A percentile compares a stretch with the other conserved stretches of the same genome.
phyloP scores from a whole-genome alignment of 2,113 vertebrate species.

The Campylorhamphus procurvoides region DNA sequence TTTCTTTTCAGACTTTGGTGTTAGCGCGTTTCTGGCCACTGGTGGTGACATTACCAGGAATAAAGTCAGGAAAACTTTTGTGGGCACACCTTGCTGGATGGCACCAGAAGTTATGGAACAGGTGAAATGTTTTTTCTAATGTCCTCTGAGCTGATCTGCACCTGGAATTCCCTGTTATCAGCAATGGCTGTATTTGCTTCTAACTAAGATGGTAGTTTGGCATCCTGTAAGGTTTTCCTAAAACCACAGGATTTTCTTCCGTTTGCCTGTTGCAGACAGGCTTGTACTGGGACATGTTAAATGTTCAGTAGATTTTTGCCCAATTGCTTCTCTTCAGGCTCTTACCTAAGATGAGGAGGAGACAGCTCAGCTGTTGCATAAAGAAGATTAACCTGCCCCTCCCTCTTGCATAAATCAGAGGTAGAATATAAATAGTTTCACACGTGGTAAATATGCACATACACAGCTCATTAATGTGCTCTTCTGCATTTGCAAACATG shows the following conservation, averaged over 20 bases:
- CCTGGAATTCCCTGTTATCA: background rate
- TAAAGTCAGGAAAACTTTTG: constrained; percentile 98
- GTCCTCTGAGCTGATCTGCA: background rate
- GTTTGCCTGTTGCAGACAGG: background rate
- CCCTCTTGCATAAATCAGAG: background rate
- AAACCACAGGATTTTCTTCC: background rate
- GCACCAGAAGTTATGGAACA: constrained; percentile 98
- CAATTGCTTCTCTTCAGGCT: background rate
- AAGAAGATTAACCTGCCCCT: constrained; percentile 1
- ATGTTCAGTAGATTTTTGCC: background rate
- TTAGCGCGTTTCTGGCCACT: constrained; percentile 96
- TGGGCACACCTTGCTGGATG: constrained; percentile 98
- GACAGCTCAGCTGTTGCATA: background rate
- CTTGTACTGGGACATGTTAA: background rate
- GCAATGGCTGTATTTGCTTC: background rate
- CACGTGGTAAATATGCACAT: background rate
- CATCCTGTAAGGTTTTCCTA: background rate
- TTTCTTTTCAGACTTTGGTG: constrained; percentile 88
- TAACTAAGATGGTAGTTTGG: background rate
- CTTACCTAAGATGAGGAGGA: background rate
- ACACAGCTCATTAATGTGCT: background rate
- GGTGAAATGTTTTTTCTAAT: constrained; percentile 70
- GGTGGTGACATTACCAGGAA: constrained; percentile 97
- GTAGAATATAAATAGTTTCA: background rate
- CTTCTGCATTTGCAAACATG: background rate